Percentiles rank a stretch among this genome's conserved stretches.
phyloP scores from a whole-genome alignment of 92 coral and sea anemone genomes.

The Epizoanthus stellaris region DNA sequence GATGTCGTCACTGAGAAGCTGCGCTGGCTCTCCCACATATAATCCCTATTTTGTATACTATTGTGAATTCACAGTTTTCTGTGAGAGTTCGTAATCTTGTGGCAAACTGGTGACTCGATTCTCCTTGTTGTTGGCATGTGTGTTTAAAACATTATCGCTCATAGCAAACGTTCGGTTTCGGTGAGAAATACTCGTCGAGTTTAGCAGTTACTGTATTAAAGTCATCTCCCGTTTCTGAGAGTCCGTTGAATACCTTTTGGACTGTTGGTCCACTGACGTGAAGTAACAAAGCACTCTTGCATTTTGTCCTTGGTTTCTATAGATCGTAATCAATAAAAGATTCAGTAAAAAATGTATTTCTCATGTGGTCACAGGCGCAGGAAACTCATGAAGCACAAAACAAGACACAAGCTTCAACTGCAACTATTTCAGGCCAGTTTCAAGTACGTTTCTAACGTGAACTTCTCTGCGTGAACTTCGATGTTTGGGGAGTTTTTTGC shows the following conservation, averaged over 20 bases:
- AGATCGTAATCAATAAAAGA: too few species aligned
- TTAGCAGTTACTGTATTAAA: constrained; percentile 36
- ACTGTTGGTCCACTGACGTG: constrained; percentile 48
- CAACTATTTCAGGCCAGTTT: too few species aligned
- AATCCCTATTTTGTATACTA: too few species aligned
- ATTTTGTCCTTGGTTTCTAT: not conserved
- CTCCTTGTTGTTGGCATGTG: constrained; percentile 46
- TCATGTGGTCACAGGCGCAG: too few species aligned
- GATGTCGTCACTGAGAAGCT: too few species aligned
- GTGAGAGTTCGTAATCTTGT: constrained; percentile 25
- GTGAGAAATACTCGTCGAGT: constrained; percentile 43
- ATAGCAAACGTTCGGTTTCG: constrained; percentile 34
- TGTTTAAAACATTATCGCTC: constrained; percentile 51
- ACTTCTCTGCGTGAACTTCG: too few species aligned
- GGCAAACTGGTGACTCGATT: constrained; percentile 42
- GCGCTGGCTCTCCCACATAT: too few species aligned
- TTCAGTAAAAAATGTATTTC: too few species aligned
- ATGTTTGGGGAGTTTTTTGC: too few species aligned
- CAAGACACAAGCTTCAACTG: too few species aligned
- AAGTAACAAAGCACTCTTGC: constrained; percentile 38
- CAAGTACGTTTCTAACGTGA: too few species aligned
- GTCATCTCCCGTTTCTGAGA: constrained; percentile 41
- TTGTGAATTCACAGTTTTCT: constrained; percentile 24
- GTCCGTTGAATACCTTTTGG: constrained; percentile 47
- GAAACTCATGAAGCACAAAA: too few species aligned